Evolutionary conservation across 92 coral and sea anemone species (phyloP).

Genomic region (Galaxea fascicularis): DNA sequence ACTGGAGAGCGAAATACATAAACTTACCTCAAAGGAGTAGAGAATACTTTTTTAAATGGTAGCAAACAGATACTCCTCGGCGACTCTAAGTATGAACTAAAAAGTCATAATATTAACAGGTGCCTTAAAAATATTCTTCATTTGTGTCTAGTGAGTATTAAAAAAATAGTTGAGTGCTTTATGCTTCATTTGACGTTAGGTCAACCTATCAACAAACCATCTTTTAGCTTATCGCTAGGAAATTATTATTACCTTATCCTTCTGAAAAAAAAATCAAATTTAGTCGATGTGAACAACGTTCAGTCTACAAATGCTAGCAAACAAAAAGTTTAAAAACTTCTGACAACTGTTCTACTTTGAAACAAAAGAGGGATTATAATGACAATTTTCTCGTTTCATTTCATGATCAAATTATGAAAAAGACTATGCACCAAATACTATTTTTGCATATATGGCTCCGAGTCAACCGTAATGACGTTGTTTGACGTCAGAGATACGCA

Average conservation of each 20-base stretch:
- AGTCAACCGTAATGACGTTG: conserved; percentile 28
- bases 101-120: not conserved
- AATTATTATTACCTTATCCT: not conserved
- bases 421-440: not conserved
- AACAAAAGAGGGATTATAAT: not conserved
- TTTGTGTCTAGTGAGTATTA: not conserved
- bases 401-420: not conserved
- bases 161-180: not conserved
- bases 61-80: not conserved
- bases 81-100: not conserved
- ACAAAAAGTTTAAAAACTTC: not conserved
- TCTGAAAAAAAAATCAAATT: conserved; percentile 2
- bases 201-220: conserved; percentile 25
- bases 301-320: not conserved
- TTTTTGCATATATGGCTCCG: conserved; percentile 20
- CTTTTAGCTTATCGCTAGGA: conserved; percentile 14
- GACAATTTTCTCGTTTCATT: not conserved
- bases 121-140: not conserved
- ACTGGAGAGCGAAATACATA: not conserved
- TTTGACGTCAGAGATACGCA: conserved; percentile 29
- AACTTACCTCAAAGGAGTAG: conserved; percentile 8
- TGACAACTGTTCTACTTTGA: not conserved
- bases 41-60: conserved; percentile 9
- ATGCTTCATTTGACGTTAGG: conserved; percentile 28
- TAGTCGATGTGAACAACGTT: not conserved